phyloP scores from a whole-genome alignment of 1,140 invertebrate genomes.

The Scaptomyza hsui region DNA sequence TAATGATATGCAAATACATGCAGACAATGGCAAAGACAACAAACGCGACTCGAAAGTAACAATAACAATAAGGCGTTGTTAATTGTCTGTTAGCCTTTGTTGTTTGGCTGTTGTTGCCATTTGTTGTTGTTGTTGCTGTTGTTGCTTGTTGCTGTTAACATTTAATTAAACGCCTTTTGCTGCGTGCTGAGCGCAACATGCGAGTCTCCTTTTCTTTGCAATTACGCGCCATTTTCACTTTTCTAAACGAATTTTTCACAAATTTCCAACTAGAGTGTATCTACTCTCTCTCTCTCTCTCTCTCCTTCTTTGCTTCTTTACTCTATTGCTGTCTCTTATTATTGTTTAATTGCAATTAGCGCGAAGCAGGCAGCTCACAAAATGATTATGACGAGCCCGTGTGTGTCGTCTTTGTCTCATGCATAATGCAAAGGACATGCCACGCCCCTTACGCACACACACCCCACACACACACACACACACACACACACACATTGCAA shows the following conservation, averaged over 20 bases:
- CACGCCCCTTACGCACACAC: constrained; percentile 10
- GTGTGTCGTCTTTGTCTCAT: constrained; percentile 56
- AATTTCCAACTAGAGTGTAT: constrained; percentile 19
- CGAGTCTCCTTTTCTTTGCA: constrained; percentile 16
- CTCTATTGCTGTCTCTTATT: constrained; percentile 19
- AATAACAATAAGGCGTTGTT: constrained; percentile 46
- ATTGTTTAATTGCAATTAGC: constrained; percentile 74
- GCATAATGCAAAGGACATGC: constrained; percentile 71
- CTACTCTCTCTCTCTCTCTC: not conserved
- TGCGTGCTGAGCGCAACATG: constrained; percentile 68
- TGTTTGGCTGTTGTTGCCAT: constrained; percentile 27
- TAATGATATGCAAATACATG: constrained; percentile 80
- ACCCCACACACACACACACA: not conserved
- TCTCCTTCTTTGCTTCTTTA: not conserved
- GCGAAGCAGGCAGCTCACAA: constrained; percentile 40
- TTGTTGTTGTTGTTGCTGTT: constrained; percentile 35
- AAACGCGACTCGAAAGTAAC: constrained; percentile 34
- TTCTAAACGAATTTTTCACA: constrained; percentile 62
- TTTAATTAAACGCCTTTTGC: constrained; percentile 79
- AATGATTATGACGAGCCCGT: constrained; percentile 55
- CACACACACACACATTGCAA: constrained; percentile 57
- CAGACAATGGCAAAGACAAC: constrained; percentile 55
- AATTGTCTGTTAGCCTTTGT: constrained; percentile 59
- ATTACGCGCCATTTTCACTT: constrained; percentile 76
- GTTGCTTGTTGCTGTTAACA: constrained; percentile 62